phyloP scores from a whole-genome alignment of 1,140 invertebrate genomes.

The Heliconius eleuchia region DNA sequence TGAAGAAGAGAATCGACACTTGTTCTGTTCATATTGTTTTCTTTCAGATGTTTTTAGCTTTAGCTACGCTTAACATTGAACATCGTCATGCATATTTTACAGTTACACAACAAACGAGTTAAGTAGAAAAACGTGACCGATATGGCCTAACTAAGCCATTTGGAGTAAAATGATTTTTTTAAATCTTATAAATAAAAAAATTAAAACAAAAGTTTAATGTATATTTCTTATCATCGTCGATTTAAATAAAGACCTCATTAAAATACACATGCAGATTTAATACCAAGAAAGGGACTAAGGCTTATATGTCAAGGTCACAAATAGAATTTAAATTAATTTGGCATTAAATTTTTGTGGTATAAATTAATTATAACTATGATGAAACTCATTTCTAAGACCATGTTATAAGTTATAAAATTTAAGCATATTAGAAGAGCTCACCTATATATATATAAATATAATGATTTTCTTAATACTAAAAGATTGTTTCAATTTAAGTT shows the following conservation, averaged over 20 bases:
- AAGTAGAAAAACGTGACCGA: conserved; percentile 23
- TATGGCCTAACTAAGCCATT: conserved; percentile 30
- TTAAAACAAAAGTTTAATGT: not conserved
- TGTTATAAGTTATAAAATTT: not conserved
- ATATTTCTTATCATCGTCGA: not conserved
- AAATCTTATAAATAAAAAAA: not conserved
- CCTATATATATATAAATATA: not conserved
- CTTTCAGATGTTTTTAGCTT: conserved; percentile 54
- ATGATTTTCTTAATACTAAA: no score
- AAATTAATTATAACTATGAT: conserved; percentile 16
- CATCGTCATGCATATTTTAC: conserved; percentile 29
- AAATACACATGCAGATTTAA: conserved; percentile 21
- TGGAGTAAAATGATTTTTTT: not conserved
- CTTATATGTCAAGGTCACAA: conserved; percentile 51
- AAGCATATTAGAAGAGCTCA: not conserved
- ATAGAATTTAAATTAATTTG: conserved; percentile 24
- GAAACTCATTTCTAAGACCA: not conserved
- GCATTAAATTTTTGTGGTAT: conserved; percentile 31
- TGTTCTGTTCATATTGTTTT: conserved; percentile 55
- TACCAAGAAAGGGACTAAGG: conserved; percentile 40
- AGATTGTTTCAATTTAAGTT: not conserved
- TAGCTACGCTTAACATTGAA: conserved; percentile 52
- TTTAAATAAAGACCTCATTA: conserved; percentile 2
- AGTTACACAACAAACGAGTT: conserved; percentile 23
- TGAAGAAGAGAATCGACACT: conserved; percentile 52